Conservation (phyloP, 2,797 vertebrate species). For the Syndactyla subalaris region DNA sequence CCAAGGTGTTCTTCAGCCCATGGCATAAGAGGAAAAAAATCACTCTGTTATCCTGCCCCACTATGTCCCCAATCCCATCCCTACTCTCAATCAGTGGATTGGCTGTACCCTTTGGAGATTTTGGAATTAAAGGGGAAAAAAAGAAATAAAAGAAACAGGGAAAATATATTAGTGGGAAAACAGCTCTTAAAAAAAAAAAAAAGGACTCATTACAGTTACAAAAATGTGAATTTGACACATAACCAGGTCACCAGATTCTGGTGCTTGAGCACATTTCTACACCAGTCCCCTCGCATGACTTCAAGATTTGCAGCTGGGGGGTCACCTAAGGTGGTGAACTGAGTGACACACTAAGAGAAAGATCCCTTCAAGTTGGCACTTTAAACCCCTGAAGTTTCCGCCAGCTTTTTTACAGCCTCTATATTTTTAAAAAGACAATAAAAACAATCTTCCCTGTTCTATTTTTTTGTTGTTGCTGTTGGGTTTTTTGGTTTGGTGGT, state of each 20-base stretch:
- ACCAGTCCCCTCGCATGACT: not conserved
- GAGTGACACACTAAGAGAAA: not conserved
- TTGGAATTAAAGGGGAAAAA: not conserved
- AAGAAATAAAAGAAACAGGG: not conserved
- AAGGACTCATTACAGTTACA: not conserved
- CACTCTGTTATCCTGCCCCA: not conserved
- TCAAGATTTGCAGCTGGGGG: not conserved
- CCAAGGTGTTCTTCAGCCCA: constrained; percentile 43
- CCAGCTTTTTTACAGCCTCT: not conserved
- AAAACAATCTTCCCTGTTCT: constrained; percentile 23
- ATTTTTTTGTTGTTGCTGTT: too few relatives aligned
- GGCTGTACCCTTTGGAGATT: not conserved
- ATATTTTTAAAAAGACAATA: constrained; percentile 9
- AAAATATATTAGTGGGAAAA: not conserved
- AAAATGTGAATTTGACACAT: not conserved
- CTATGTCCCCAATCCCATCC: not conserved
- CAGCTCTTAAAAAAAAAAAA: not conserved
- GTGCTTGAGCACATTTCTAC: not conserved
- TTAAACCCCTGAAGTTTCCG: not conserved
- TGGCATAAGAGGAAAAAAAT: not conserved
- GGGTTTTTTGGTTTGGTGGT: not conserved
- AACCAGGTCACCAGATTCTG: not conserved
- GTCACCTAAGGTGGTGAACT: not conserved
- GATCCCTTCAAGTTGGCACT: not conserved
- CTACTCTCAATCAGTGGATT: not conserved